These are phyloP conservation scores for Microchrysa polita DNA, from an alignment of 2,888 invertebrate species.

Conservation along the genomic window DNA sequence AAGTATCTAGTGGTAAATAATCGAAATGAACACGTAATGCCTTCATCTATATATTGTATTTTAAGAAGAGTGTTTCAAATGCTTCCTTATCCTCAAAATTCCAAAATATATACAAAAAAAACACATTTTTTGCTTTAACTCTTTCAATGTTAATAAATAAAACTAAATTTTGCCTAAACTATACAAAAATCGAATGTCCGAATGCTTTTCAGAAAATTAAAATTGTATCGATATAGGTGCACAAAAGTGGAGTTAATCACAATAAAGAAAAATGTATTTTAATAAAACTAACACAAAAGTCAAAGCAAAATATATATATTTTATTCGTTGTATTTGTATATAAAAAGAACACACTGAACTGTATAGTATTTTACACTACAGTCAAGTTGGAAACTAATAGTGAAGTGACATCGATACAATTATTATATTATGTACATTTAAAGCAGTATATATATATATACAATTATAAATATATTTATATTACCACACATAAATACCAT, in stretches of 20 bases:
- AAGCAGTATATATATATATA: conserved; percentile 3
- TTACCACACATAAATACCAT: conserved; percentile 20
- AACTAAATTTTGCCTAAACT: no score
- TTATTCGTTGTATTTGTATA: conserved; percentile 40
- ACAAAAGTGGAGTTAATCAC: no score
- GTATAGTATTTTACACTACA: background rate
- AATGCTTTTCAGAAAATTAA: no score
- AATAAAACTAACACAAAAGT: background rate
- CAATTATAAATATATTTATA: conserved; percentile 18
- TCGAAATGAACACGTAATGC: background rate
- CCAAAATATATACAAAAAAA: no score
- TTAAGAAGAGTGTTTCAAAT: background rate
- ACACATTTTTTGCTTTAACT: no score
- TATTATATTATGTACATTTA: conserved; percentile 21
- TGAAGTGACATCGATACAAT: background rate
- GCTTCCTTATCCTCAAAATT: background rate
- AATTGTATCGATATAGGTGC: no score
- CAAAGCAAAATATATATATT: conserved; percentile 28
- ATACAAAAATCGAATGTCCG: no score
- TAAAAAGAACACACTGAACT: background rate
- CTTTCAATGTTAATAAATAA: no score
- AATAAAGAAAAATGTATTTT: conserved; percentile 11
- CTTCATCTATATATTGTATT: background rate
- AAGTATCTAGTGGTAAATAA: background rate
- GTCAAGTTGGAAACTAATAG: background rate